These are phyloP conservation scores for Porites lobata DNA, from an alignment of 92 coral and sea anemone species.

Conservation along the genomic window DNA sequence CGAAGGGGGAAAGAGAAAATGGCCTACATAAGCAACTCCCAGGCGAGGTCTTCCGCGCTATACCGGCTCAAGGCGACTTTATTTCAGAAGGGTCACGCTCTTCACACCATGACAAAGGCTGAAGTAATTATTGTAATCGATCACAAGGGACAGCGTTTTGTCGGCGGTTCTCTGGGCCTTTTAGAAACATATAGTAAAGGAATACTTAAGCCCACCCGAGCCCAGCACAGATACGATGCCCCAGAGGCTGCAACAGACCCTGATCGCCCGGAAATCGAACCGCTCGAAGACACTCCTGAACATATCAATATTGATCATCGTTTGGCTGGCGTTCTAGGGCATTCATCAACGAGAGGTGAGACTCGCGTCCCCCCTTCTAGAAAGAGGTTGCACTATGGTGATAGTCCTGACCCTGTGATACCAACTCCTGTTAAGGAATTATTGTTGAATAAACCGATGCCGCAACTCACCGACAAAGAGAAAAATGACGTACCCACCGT, in stretches of 20 bases:
- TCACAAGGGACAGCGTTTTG: conserved; percentile 37
- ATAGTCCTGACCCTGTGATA: conserved; percentile 14
- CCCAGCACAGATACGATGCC: conserved; percentile 22
- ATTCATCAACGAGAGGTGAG: conserved; percentile 35
- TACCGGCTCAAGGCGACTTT: conserved; percentile 26
- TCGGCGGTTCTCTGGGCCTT: conserved; percentile 36
- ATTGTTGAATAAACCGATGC: conserved; percentile 34
- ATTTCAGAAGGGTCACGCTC: conserved; percentile 33
- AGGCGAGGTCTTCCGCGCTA: conserved; percentile 37
- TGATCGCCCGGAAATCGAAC: conserved; percentile 25
- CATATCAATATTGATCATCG: conserved; percentile 9
- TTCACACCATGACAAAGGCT: conserved; percentile 27
- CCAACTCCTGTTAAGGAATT: conserved; percentile 38
- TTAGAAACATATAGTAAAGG: conserved; percentile 33
- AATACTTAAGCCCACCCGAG: conserved; percentile 29
- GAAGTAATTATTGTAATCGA: conserved; percentile 16
- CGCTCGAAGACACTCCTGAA: conserved; percentile 25
- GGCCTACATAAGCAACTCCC: conserved; percentile 7
- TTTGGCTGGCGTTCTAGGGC: conserved; percentile 31
- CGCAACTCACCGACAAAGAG: conserved; percentile 36
- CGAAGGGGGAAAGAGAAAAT: conserved; percentile 23
- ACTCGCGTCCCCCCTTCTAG: conserved; percentile 33
- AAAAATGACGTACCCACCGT: conserved; percentile 33
- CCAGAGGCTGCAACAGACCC: conserved; percentile 17
- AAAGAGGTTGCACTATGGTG: conserved; percentile 38